A percentile compares a stretch with the other conserved stretches of the same genome.
phyloP scores from a whole-genome alignment of 2,888 invertebrate genomes.

The Ypsolopha sequella region DNA sequence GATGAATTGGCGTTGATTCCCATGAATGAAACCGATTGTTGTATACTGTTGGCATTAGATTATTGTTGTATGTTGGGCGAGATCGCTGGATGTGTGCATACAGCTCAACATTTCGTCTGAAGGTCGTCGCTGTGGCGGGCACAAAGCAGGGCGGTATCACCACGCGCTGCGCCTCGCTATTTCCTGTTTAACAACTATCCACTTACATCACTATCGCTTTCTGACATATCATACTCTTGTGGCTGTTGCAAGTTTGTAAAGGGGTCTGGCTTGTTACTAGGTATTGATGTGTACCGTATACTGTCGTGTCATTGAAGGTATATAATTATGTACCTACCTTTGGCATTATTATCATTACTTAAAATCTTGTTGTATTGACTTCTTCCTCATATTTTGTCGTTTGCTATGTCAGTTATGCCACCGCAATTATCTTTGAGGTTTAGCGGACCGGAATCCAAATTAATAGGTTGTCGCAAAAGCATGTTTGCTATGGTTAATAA shows the following conservation, averaged over 20 bases:
- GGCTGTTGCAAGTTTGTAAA: slow-evolving; percentile 59
- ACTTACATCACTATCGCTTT: slow-evolving; percentile 69
- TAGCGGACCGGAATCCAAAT: not conserved
- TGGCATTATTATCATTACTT: slow-evolving; percentile 51
- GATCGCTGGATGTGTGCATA: slow-evolving; percentile 23
- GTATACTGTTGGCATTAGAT: slow-evolving; percentile 48
- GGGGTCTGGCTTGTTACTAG: slow-evolving; percentile 62
- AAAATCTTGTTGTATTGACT: slow-evolving; percentile 35
- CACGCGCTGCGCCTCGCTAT: slow-evolving; percentile 62
- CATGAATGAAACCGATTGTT: slow-evolving; percentile 56
- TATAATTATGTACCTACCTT: slow-evolving; percentile 41
- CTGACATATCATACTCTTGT: slow-evolving; percentile 41
- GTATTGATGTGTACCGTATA: slow-evolving; percentile 24
- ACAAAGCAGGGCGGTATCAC: slow-evolving; percentile 51
- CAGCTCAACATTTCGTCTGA: slow-evolving; percentile 52
- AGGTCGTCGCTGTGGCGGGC: slow-evolving; percentile 45
- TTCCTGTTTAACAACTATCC: slow-evolving; percentile 70
- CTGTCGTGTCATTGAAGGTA: slow-evolving; percentile 47
- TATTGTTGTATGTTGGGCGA: slow-evolving; percentile 39
- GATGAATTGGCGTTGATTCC: slow-evolving; percentile 33
- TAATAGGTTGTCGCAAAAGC: not conserved
- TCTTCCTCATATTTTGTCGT: slow-evolving; percentile 27
- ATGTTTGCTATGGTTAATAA: not conserved
- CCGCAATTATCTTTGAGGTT: not conserved
- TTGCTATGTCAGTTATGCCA: not conserved